A percentile compares a stretch with the other conserved stretches of the same genome.
Evolutionary conservation across 1,140 invertebrate species (phyloP).

Genomic region (Drosophila tani): DNA sequence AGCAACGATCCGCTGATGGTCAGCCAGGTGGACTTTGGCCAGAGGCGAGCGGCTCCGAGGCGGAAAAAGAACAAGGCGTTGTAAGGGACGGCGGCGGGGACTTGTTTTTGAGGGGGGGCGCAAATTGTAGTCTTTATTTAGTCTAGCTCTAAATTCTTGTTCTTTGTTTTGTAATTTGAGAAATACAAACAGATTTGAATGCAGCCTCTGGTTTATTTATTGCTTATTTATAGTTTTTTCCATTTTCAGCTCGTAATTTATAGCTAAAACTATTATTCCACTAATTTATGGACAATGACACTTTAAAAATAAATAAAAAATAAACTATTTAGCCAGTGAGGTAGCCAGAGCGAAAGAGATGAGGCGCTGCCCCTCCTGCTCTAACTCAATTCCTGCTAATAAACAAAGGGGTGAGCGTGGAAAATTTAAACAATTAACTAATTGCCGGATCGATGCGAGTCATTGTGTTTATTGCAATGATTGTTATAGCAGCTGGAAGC

Average conservation of each 20-base stretch:
- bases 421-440: background rate
- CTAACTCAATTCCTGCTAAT: background rate
- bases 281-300: background rate
- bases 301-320: background rate
- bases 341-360: background rate
- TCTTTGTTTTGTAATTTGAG: background rate
- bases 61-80: conserved; percentile 42
- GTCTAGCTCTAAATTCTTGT: background rate
- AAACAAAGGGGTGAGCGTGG: background rate
- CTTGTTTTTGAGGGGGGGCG: background rate
- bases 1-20: conserved; percentile 83
- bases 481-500: conserved; percentile 23
- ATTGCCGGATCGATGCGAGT: conserved; percentile 2
- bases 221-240: background rate
- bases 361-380: background rate
- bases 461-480: conserved; percentile 5
- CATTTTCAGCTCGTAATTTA: too few species aligned
- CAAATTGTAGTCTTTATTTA: background rate
- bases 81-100: background rate
- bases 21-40: conserved; percentile 75
- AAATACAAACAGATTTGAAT: background rate
- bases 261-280: too few species aligned
- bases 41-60: conserved; percentile 35
- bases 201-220: background rate
- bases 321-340: background rate